Base-by-base conservation (phyloP, 1,140 invertebrate species). In the Nasonia longicornis region DNA sequence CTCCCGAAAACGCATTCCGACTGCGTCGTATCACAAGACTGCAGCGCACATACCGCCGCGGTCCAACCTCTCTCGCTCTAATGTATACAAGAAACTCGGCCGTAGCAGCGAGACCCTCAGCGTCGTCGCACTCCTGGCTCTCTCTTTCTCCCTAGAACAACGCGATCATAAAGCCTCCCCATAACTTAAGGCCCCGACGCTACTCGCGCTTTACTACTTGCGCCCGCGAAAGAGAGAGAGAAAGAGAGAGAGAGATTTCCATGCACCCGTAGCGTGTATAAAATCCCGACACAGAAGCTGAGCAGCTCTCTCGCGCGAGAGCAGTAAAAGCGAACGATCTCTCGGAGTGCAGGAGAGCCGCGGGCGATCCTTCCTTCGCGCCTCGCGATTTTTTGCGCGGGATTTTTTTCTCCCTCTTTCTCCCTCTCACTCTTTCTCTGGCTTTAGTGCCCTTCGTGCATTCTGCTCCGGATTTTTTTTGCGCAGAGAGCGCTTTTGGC, bases 141-240 rank as follows among this genome's bases (percentile, higher is more conserved):
- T 58, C 52, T 58, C 20, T 29, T 38, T 45, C 12, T 64, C 29
- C 69, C n/a, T 31, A 58, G 66, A 70, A 70, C 77, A 84, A 78
- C 83, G 84, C 83, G 84, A 84, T 85, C 89, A 87, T 90, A 89
- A 90, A 89, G 85, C 86, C 89, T 87, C 86, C 84, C 84, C 86
- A 85, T 88, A 87, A 87, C 86, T 87, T 84, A 86, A 83, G 81
- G 84, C 84, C 84, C 80, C 79, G 79, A 42, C 78, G 86, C 88
- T 87, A 79, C 52, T 58, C 52, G 84, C 86, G 84, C 82, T 58
- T 58, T 58, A 58, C 52, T 58, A 58, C 52, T 58, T 58, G 52
- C 52, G 52, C 52, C 81, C 85, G 85, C 81, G 87, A 35, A 6
- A 89, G 87, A 87, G 85, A 88, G 86, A 83, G 26, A 26, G 26